A percentile compares a stretch with the other conserved stretches of the same genome.
Evolutionary conservation across 2,797 vertebrate genomes (phyloP).

Genomic region (Lindbergichthys nudifrons): DNA sequence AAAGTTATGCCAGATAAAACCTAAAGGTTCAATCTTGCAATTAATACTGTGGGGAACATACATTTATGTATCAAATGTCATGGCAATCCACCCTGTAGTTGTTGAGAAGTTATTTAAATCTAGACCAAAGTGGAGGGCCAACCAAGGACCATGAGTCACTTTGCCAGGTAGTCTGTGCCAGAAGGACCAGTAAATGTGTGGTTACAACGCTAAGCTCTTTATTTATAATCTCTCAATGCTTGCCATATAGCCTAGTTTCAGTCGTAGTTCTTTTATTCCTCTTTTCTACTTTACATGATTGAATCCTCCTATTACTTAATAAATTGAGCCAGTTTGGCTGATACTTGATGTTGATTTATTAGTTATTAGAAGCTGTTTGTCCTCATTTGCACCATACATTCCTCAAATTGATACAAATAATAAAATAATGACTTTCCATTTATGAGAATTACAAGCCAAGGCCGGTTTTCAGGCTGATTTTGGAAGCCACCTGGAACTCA

Average conservation of each 20-base stretch:
- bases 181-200: not conserved
- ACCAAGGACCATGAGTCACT: not conserved
- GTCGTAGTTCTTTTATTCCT: slow-evolving; percentile 1
- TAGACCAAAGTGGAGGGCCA: not conserved
- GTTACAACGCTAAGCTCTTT: not conserved
- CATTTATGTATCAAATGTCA: not conserved
- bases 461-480: slow-evolving; percentile 39
- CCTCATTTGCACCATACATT: slow-evolving; percentile 32
- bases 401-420: slow-evolving; percentile 20
- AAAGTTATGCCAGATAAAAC: not conserved
- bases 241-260: not conserved
- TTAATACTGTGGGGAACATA: not conserved
- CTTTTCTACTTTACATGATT: slow-evolving; percentile 10
- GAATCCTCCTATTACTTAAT: slow-evolving; percentile 30
- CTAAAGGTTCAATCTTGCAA: not conserved
- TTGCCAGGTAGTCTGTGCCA: not conserved
- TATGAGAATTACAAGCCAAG: slow-evolving; percentile 19
- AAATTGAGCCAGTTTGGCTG: slow-evolving; percentile 14
- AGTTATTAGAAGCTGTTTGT: not conserved
- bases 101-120: not conserved
- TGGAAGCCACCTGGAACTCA: slow-evolving; percentile 45
- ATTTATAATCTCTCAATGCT: slow-evolving; percentile 7
- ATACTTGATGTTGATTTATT: slow-evolving; percentile 31
- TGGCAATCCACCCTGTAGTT: not conserved
- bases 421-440: slow-evolving; percentile 22